Conservation (phyloP, 2,797 vertebrate genomes). For the Brotula barbata region DNA sequence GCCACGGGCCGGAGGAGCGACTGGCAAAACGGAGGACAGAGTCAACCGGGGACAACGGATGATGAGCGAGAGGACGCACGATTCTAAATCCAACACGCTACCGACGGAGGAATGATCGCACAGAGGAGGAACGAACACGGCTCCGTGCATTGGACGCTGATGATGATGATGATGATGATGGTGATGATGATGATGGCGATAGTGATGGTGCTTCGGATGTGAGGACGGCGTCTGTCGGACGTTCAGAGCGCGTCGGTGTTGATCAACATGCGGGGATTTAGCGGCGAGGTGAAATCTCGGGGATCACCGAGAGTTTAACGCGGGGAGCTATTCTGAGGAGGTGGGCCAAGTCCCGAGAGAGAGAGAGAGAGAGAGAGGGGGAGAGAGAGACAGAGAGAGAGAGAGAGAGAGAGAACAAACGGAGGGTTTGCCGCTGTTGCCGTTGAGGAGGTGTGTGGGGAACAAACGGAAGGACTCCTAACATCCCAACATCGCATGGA, state of each 20-base stretch:
- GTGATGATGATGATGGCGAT: slow-evolving; percentile 1
- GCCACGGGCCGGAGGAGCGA: slow-evolving; percentile 27
- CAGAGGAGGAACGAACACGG: background rate
- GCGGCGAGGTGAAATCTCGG: slow-evolving; percentile 23
- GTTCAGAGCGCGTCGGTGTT: slow-evolving; percentile 22
- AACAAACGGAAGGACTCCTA: slow-evolving; percentile 39
- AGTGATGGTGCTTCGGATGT: slow-evolving; percentile 7
- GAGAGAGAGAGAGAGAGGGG: slow-evolving; percentile 13
- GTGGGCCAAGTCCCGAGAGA: slow-evolving; percentile 68
- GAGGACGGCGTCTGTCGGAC: slow-evolving; percentile 22
- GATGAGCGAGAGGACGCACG: background rate
- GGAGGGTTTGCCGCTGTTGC: slow-evolving; percentile 41
- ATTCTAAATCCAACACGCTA: background rate
- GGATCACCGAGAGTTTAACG: slow-evolving; percentile 22
- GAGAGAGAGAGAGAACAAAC: slow-evolving; percentile 17
- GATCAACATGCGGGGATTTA: slow-evolving; percentile 24
- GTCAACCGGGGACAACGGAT: background rate
- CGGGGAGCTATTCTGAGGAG: slow-evolving; percentile 71
- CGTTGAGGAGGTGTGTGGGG: slow-evolving; percentile 31
- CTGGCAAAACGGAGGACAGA: slow-evolving; percentile 10
- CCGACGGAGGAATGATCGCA: background rate
- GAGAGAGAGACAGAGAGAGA: background rate
- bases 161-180: too few relatives aligned
- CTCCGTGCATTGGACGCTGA: slow-evolving; percentile 19
- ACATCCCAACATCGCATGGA: slow-evolving; percentile 1